Percentiles rank a stretch among this genome's conserved stretches.
These are phyloP conservation scores for Corvus cornix DNA, from an alignment of 2,113 vertebrate species.

Conservation along the genomic window DNA sequence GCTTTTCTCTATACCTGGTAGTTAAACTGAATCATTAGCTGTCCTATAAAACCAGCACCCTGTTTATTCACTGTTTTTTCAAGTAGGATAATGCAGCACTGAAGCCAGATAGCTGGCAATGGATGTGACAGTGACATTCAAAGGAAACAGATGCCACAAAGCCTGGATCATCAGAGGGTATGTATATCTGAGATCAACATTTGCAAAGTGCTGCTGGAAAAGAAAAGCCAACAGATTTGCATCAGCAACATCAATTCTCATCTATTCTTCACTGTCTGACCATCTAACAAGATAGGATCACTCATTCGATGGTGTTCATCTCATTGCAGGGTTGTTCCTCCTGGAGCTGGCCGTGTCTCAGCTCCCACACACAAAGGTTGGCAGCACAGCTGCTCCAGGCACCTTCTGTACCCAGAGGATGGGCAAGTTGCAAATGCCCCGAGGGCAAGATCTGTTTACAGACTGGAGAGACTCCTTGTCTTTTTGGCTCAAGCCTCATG, in stretches of 20 bases:
- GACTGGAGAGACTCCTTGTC: not conserved
- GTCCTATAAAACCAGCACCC: not conserved
- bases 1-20: not conserved
- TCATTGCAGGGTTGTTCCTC: not conserved
- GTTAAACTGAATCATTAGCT: not conserved
- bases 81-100: not conserved
- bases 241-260: not conserved
- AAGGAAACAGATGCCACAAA: not conserved
- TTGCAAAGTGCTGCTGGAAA: not conserved
- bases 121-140: not conserved
- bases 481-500: not conserved
- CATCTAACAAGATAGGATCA: not conserved
- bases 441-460: not conserved
- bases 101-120: not conserved
- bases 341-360: not conserved
- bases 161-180: not conserved
- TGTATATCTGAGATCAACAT: not conserved
- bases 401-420: not conserved
- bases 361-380: not conserved
- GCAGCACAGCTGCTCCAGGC: not conserved
- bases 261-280: not conserved
- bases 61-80: not conserved
- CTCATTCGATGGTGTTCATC: not conserved
- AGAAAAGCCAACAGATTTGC: not conserved
- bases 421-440: not conserved